Percentiles rank a stretch among this genome's conserved stretches.
phyloP scores from a whole-genome alignment of 2,888 invertebrate genomes.

The Dimorphilus gyrociliatus region DNA sequence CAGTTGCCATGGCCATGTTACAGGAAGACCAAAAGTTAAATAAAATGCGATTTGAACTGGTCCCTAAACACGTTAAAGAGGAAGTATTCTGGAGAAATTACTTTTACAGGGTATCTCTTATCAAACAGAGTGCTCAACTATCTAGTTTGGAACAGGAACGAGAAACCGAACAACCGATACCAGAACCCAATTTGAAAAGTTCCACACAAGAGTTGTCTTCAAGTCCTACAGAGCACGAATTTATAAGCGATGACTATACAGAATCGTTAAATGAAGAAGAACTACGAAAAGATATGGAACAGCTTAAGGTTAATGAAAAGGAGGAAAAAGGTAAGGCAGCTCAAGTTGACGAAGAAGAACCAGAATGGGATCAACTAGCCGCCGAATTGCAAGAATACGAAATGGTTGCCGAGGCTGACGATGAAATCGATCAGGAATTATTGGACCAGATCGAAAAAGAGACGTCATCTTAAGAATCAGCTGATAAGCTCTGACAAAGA shows the following conservation, averaged over 20 bases:
- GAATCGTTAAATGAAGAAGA: constrained; percentile 36
- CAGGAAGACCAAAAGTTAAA: constrained; percentile 86
- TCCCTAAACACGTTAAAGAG: constrained; percentile 88
- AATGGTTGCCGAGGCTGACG: constrained; percentile 47
- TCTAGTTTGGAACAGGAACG: constrained; percentile 46
- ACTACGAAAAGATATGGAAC: constrained; percentile 51
- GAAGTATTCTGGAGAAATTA: constrained; percentile 99
- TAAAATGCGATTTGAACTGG: constrained; percentile 96
- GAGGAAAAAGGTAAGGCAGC: constrained; percentile 3
- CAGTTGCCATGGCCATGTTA: constrained; percentile 82
- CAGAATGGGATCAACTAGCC: constrained; percentile 86
- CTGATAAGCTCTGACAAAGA: too few species aligned
- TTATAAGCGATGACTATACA: constrained; percentile 52
- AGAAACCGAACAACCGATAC: too few species aligned
- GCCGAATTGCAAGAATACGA: constrained; percentile 88
- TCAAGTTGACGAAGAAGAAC: constrained; percentile 19
- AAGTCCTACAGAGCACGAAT: constrained; percentile 45
- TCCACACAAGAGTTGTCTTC: constrained; percentile 8
- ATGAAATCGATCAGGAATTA: constrained; percentile 54
- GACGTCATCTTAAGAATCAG: too few species aligned
- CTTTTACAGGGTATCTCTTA: constrained; percentile 93
- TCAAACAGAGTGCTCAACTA: constrained; percentile 84
- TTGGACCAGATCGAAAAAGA: constrained; percentile 50
- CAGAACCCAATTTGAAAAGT: too few species aligned
- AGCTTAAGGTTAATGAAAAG: constrained; percentile 47